A percentile compares a stretch with the other conserved stretches of the same genome.
Conservation (phyloP, 2,888 invertebrate genomes). For the Aporophyla lueneburgensis region DNA sequence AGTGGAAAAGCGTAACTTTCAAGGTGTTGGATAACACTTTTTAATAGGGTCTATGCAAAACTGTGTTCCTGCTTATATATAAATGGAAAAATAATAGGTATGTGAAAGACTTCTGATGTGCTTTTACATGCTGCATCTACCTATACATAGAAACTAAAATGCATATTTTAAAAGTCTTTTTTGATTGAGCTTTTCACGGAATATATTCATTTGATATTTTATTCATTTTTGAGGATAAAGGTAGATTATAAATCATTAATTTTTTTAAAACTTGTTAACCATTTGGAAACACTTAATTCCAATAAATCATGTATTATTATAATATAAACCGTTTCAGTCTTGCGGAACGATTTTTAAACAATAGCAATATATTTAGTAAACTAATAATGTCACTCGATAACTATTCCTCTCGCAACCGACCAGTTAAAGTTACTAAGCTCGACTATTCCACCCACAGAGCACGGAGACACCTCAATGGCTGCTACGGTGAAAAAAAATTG, state of each 20-base stretch:
- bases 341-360: background rate
- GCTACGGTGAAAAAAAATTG: background rate
- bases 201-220: background rate
- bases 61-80: background rate
- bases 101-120: background rate
- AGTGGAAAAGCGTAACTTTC: background rate
- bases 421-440: background rate
- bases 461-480: background rate
- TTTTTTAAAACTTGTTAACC: background rate
- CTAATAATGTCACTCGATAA: background rate
- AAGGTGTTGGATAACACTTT: background rate
- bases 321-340: background rate
- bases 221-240: background rate
- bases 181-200: background rate
- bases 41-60: constrained; percentile 4
- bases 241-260: background rate
- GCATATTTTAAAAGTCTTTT: constrained; percentile 4
- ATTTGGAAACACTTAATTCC: background rate
- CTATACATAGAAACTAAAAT: background rate
- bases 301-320: background rate
- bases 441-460: background rate
- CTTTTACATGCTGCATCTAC: background rate
- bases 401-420: background rate
- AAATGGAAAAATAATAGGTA: background rate
- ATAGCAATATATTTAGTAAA: background rate